A percentile compares a stretch with the other conserved stretches of the same genome.
Evolutionary conservation across 2,113 vertebrate species (phyloP).

Genomic region (Cryptoleucopteryx plumbea): DNA sequence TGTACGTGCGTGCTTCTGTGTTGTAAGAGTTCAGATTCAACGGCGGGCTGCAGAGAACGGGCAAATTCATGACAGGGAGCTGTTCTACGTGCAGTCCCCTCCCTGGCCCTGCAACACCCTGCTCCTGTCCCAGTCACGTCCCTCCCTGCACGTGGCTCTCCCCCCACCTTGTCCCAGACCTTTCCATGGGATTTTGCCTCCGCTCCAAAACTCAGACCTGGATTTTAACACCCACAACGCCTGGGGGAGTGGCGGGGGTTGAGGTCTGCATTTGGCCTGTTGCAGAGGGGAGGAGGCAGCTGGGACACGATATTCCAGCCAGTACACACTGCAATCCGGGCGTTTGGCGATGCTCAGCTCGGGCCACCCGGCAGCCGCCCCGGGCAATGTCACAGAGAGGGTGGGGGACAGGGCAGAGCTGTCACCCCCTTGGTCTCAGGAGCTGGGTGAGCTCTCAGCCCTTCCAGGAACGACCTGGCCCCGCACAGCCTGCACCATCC

Average conservation of each 20-base stretch:
- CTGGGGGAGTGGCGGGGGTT: accelerated
- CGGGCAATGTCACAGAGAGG: background rate
- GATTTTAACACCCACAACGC: background rate
- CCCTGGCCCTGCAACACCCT: background rate
- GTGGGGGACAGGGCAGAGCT: background rate
- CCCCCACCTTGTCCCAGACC: background rate
- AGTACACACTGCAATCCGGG: accelerated
- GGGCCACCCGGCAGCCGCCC: background rate
- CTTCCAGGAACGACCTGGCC: background rate
- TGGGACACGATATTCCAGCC: background rate
- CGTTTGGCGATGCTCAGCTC: accelerated
- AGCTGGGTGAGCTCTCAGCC: background rate
- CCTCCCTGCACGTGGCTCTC: background rate
- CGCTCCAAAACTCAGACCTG: background rate
- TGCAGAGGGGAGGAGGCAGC: background rate
- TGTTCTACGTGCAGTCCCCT: background rate
- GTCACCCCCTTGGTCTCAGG: accelerated
- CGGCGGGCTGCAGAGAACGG: accelerated
- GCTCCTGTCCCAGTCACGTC: background rate
- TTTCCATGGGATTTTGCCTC: background rate
- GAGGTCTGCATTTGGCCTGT: background rate
- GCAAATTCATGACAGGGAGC: background rate
- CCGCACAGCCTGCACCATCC: background rate
- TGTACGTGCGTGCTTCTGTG: background rate
- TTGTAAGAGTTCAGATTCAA: background rate